Evolutionary conservation across 1,140 invertebrate genomes (phyloP), one percentile per base, ranked within the genome.

Genomic region (Lepidurus packardi): DNA sequence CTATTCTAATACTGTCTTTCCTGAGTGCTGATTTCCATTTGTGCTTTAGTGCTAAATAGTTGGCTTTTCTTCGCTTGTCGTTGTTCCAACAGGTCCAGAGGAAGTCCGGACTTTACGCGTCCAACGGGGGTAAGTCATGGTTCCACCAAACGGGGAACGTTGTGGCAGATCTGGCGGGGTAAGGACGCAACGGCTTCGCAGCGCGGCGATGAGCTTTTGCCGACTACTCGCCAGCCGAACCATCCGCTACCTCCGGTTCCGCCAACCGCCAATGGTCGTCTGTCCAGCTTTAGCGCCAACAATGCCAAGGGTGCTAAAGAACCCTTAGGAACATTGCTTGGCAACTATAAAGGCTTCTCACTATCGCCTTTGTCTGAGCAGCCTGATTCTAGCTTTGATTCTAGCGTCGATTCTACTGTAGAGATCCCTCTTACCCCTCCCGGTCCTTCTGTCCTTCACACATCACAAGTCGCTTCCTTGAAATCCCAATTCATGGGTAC

Each of bases 341-440:
- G 93, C 0, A 91, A 94, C 80, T 94, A 93, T 85, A 93, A 93
- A 85, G 93, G 93, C 1, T 94, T 94, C 83, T 91, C 90, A 1
- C 87, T 94, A 42, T 89, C 89, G 0, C 92, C 92, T 0, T 85
- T 93, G 24, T 78, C 53, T 24, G 76, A 78, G 43, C 44, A 80
- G 11, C 41, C 75, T 10, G 73, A 79, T 77, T 77, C 75, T 4
- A 77, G 75, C 25, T 77, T 79, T 43, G 76, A 77, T 79, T 75
- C 42, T 73, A 21, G 78, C 45, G 73, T 75, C 43, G 42, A 74
- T 65, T 24, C 74, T 42, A n/a, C 84, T 0, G 86, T 87, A 77
- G 84, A 85, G 0, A 82, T 84, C 1, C 65, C 85, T 73, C 81
- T 86, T 1, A 87, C 87, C 0, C 88, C 88, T 1, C 85, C 87